Conservation (phyloP, 2,113 vertebrate species). For the Elachura formosa region DNA sequence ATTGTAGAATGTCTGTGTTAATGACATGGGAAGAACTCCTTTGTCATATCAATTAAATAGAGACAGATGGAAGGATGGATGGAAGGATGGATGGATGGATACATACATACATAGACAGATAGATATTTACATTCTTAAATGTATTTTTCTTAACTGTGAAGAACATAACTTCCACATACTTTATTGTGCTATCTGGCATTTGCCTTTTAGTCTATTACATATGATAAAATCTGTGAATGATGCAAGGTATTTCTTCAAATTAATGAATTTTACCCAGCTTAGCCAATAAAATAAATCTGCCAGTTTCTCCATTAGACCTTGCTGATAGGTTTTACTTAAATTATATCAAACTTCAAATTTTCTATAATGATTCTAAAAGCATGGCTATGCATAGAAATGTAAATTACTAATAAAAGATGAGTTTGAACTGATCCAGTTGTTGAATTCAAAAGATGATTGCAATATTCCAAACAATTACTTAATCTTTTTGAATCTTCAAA, state of each 20-base stretch:
- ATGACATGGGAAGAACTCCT: not conserved
- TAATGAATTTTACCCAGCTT: not conserved
- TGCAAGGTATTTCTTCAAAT: not conserved
- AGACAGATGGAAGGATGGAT: not conserved
- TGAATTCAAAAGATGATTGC: not conserved
- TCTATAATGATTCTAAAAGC: not conserved
- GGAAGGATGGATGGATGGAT: not conserved
- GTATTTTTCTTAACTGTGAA: not conserved
- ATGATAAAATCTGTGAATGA: not conserved
- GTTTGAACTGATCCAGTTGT: not conserved
- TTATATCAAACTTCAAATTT: not conserved
- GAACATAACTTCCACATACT: not conserved
- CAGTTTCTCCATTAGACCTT: not conserved
- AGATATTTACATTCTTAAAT: not conserved
- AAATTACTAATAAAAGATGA: not conserved
- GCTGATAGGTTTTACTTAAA: not conserved
- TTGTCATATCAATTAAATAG: not conserved
- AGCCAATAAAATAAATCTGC: not conserved
- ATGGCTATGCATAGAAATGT: not conserved
- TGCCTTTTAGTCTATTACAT: not conserved
- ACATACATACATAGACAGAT: accelerated
- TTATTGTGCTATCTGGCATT: not conserved
- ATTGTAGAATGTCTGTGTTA: not conserved
- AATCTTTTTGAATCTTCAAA: not conserved
- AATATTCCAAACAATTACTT: not conserved